phyloP scores from a whole-genome alignment of 1,140 invertebrate species.

The Hycleus cichorii region DNA sequence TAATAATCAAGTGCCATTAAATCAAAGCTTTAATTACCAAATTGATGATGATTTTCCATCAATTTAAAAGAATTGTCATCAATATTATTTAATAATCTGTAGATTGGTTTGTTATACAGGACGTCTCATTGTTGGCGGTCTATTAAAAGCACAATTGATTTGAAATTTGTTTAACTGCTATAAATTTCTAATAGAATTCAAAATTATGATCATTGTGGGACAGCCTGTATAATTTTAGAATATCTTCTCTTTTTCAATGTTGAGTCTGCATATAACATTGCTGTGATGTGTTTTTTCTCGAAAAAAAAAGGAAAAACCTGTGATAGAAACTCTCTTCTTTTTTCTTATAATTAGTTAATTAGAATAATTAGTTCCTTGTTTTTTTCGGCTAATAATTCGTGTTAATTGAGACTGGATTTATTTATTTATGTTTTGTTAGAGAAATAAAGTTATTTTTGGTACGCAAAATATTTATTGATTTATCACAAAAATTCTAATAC shows the following conservation, averaged over 20 bases:
- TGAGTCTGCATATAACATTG: not conserved
- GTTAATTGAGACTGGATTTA: not conserved
- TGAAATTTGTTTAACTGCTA: too few species aligned
- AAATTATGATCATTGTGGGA: too few species aligned
- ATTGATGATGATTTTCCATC: not conserved
- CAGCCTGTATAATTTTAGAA: too few species aligned
- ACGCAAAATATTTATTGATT: slow-evolving; percentile 2
- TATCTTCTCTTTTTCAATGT: too few species aligned
- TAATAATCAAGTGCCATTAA: slow-evolving; percentile 12
- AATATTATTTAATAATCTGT: not conserved
- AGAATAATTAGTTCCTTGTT: too few species aligned
- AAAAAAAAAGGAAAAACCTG: not conserved
- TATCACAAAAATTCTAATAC: not conserved
- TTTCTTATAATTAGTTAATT: not conserved
- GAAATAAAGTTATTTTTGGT: not conserved
- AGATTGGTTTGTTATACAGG: too few species aligned
- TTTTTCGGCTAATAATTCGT: not conserved
- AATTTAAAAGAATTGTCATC: slow-evolving; percentile 3
- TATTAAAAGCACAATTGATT: too few species aligned
- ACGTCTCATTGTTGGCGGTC: too few species aligned
- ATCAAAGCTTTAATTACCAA: slow-evolving; percentile 9
- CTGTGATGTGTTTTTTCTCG: slow-evolving; percentile 4
- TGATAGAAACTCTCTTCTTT: too few species aligned
- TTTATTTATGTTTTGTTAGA: not conserved
- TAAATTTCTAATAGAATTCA: too few species aligned